These are phyloP conservation scores for Stenodema calcarata DNA, from an alignment of 2,888 invertebrate genomes.

Conservation along the genomic window DNA sequence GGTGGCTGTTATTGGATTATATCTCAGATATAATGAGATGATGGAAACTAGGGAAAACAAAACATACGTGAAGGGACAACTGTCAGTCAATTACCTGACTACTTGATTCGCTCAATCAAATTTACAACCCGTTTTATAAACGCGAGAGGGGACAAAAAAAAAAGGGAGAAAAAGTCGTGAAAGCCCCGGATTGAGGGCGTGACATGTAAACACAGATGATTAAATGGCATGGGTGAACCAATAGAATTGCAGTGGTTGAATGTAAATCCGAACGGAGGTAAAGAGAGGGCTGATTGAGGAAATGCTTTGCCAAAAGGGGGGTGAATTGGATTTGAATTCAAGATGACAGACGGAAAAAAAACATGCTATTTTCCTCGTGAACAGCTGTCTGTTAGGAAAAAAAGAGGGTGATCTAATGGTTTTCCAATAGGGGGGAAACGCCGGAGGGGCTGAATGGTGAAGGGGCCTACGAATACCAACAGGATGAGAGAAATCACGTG, in stretches of 20 bases:
- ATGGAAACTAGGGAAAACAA: too few relatives aligned
- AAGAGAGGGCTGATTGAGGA: constrained; percentile 50
- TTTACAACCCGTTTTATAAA: constrained; percentile 11
- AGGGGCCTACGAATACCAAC: not conserved
- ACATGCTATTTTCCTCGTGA: constrained; percentile 51
- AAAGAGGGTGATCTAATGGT: constrained; percentile 49
- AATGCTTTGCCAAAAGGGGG: constrained; percentile 42
- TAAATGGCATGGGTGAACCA: constrained; percentile 46
- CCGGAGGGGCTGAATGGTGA: constrained; percentile 6
- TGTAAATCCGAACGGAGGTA: constrained; percentile 48
- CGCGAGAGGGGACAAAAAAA: not conserved
- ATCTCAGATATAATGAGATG: too few relatives aligned
- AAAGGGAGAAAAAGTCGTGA: constrained; percentile 21
- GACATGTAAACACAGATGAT: constrained; percentile 48
- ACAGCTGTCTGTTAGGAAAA: constrained; percentile 48
- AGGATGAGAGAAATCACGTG: constrained; percentile 22
- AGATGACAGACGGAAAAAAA: constrained; percentile 49
- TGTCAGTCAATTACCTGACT: not conserved
- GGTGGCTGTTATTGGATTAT: too few relatives aligned
- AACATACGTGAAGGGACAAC: not conserved
- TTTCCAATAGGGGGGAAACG: constrained; percentile 49
- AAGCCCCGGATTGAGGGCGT: constrained; percentile 24
- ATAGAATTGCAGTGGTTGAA: constrained; percentile 48
- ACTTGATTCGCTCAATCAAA: constrained; percentile 25
- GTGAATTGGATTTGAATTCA: constrained; percentile 50